Conservation (phyloP, 1,140 invertebrate species). For the Bactericera cockerelli region DNA sequence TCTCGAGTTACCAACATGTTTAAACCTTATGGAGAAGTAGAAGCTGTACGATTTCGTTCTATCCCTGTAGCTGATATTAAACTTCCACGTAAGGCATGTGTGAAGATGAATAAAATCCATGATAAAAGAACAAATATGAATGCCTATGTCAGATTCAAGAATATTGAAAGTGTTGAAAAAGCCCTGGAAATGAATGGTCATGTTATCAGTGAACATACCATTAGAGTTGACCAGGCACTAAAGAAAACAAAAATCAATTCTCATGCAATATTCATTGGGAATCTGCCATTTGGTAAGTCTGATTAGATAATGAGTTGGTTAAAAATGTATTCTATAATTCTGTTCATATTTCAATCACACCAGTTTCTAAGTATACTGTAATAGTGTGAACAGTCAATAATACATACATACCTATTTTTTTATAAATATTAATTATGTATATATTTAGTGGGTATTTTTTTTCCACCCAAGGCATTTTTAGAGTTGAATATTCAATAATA, state of each 20-base stretch:
- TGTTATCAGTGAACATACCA: slow-evolving; percentile 40
- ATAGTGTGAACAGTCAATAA: too few species aligned
- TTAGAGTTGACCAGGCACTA: slow-evolving; percentile 39
- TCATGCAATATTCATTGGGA: slow-evolving; percentile 56
- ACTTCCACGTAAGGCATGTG: slow-evolving; percentile 32
- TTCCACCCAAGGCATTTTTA: too few species aligned
- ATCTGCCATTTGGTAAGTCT: slow-evolving; percentile 47
- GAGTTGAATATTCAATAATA: too few species aligned
- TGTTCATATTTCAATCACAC: too few species aligned
- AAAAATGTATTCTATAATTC: too few species aligned
- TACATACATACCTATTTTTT: too few species aligned
- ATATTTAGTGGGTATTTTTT: not conserved
- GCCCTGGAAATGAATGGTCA: slow-evolving; percentile 46
- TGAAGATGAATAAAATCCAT: slow-evolving; percentile 46
- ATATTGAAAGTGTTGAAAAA: slow-evolving; percentile 35
- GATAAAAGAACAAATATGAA: slow-evolving; percentile 41
- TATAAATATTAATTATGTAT: not conserved
- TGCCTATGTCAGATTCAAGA: slow-evolving; percentile 44
- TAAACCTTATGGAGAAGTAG: slow-evolving; percentile 41
- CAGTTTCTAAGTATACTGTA: too few species aligned
- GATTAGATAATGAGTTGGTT: too few species aligned
- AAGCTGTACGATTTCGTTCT: slow-evolving; percentile 35
- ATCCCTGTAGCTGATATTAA: slow-evolving; percentile 22
- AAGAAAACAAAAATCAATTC: slow-evolving; percentile 36
- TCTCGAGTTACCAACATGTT: slow-evolving; percentile 40